Conservation (phyloP, 2,888 invertebrate genomes). For the Celastrina argiolus region DNA sequence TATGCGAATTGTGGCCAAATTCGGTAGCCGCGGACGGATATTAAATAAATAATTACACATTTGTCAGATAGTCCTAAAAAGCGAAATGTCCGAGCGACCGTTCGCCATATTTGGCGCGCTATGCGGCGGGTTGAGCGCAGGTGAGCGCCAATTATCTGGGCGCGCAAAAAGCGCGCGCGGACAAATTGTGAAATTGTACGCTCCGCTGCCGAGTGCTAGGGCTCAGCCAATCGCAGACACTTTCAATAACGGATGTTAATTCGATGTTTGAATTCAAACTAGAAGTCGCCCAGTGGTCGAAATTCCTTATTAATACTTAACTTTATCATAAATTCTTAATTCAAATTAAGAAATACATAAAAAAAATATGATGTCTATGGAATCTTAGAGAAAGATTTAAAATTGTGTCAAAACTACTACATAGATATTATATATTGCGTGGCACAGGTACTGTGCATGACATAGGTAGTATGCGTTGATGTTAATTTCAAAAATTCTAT, state of each 20-base stretch:
- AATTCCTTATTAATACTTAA: no score
- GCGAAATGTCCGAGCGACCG: constrained; percentile 56
- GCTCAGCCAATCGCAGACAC: constrained; percentile 22
- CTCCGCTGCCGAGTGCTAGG: constrained; percentile 28
- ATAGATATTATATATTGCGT: no score
- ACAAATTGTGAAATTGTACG: constrained; percentile 77
- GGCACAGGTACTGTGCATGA: no score
- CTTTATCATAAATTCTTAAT: no score
- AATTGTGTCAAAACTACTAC: no score
- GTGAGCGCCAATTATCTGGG: constrained; percentile 70
- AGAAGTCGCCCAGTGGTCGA: no score
- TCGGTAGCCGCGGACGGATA: constrained; percentile 58
- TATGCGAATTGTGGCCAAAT: constrained; percentile 73
- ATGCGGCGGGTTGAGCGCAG: constrained; percentile 55
- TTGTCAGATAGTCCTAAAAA: constrained; percentile 75
- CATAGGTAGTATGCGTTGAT: no score
- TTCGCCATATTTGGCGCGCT: constrained; percentile 64
- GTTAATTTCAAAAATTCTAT: no score
- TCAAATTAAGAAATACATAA: no score
- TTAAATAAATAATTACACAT: constrained; percentile 79
- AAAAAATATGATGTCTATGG: no score
- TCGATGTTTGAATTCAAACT: constrained; percentile 14
- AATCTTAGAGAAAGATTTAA: no score
- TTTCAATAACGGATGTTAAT: constrained; percentile 7
- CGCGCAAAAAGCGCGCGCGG: constrained; percentile 66